Evolutionary conservation across 2,113 vertebrate genomes (phyloP).

Genomic region (Oceanodroma tethys): DNA sequence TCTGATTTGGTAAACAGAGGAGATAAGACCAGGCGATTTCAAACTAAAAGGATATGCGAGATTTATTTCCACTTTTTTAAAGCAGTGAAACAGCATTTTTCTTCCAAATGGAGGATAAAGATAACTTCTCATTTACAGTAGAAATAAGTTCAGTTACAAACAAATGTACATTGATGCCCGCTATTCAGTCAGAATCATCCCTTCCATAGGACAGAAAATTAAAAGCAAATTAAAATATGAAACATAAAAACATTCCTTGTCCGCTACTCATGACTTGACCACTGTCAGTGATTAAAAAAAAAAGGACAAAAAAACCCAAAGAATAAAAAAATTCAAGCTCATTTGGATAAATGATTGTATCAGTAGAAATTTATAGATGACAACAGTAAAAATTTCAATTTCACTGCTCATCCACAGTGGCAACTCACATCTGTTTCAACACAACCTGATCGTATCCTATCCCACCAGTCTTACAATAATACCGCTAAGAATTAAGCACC

Average conservation of each 20-base stretch:
- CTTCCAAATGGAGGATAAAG: not conserved
- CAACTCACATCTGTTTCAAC: not conserved
- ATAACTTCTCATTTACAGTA: accelerated
- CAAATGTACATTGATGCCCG: not conserved
- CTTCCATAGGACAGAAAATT: not conserved
- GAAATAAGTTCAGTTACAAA: not conserved
- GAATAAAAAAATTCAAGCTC: not conserved
- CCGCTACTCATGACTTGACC: not conserved
- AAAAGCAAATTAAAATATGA: not conserved
- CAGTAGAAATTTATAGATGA: not conserved
- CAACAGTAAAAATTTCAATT: not conserved
- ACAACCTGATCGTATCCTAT: accelerated
- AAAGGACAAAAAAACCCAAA: not conserved
- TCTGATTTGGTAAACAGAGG: not conserved
- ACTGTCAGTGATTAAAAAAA: not conserved
- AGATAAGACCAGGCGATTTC: not conserved
- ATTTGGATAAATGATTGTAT: not conserved
- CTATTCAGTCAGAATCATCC: not conserved
- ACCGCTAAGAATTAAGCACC: not conserved
- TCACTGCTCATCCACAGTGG: not conserved
- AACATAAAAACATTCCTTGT: not conserved
- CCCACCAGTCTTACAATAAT: not conserved
- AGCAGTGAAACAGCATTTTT: not conserved
- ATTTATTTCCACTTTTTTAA: not conserved
- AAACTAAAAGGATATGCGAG: not conserved